Evolutionary conservation across 2,797 vertebrate genomes (phyloP), one percentile per base, ranked within the genome.

Genomic region (Sebastes minor): DNA sequence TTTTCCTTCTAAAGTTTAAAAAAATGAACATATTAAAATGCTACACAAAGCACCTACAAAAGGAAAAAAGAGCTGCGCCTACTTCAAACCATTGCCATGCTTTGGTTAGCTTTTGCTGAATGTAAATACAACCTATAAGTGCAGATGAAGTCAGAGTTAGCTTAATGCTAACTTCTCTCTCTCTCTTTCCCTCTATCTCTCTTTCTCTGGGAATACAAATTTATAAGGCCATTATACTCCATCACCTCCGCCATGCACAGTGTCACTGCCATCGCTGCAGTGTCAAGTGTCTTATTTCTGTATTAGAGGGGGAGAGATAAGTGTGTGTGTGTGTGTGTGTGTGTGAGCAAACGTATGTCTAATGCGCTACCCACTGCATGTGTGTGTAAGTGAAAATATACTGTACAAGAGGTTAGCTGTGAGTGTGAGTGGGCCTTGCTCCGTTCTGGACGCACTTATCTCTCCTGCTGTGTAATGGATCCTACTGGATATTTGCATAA

Each of bases 181-280:
- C 95, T 94, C 92, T 96, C 33, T 33, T 95, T 96, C 32, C 61
- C 81, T 73, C 83, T 62, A 46, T 85, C 73, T 94, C 92, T 95
- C 93, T 95, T 76, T 85, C 82, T 95, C 84, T 91, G 88, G 88
- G 91, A 95, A 95, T 94, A 93, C 95, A 97, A 97, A 97, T 98
- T 97, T 96, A 97, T 97, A 98, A 97, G 97, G 96, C 97, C 96
- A 97, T 97, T 97, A 97, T 97, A 96, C 94, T 94, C 94, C 96
- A 96, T 96, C 89, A 96, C 96, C 95, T 95, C 96, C 96, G 95
- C 96, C 95, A 95, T 94, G 93, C 95, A 95, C 94, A 94, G 96
- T 97, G 96, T 97, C 96, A 96, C 94, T 95, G 94, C 95, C 80
- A 95, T 96, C 95, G 92, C 95, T 90, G 94, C 95, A 94, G 95